These are phyloP conservation scores for Pectinophora gossypiella DNA, from an alignment of 1,140 invertebrate genomes.

Conservation along the genomic window DNA sequence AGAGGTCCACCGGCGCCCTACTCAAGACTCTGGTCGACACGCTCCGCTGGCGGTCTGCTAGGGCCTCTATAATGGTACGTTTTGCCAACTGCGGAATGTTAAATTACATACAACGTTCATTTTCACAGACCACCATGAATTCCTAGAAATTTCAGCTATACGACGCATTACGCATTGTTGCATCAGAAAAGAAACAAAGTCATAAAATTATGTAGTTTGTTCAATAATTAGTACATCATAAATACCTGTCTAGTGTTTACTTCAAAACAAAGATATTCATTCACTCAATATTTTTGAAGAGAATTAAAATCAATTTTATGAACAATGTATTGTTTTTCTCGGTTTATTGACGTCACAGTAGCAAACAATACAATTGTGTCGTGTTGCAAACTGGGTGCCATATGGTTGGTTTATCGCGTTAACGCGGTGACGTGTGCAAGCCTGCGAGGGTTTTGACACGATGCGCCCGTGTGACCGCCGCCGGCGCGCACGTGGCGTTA, in stretches of 20 bases:
- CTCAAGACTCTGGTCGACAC: slow-evolving; percentile 56
- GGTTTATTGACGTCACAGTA: background rate
- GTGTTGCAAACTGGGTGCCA: background rate
- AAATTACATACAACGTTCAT: no score
- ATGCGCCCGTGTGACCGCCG: slow-evolving; percentile 23
- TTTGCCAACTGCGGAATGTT: slow-evolving; percentile 17
- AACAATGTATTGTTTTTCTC: no score
- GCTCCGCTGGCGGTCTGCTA: slow-evolving; percentile 56
- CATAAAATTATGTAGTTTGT: no score
- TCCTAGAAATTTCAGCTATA: no score
- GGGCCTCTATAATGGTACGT: slow-evolving; percentile 54
- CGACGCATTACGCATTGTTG: no score
- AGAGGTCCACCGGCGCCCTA: slow-evolving; percentile 51
- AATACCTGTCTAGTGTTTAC: no score
- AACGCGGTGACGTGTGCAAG: slow-evolving; percentile 24
- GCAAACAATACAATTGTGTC: background rate
- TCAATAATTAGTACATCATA: no score
- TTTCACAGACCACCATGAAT: no score
- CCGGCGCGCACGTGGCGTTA: slow-evolving; percentile 30
- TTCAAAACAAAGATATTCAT: no score
- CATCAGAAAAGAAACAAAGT: no score
- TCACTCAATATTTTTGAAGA: no score
- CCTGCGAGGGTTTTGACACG: slow-evolving; percentile 9
- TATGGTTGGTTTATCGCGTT: slow-evolving; percentile 4
- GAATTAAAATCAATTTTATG: no score